Base-by-base conservation (phyloP, 1,140 invertebrate species). In the Atopsyche davidsoni region DNA sequence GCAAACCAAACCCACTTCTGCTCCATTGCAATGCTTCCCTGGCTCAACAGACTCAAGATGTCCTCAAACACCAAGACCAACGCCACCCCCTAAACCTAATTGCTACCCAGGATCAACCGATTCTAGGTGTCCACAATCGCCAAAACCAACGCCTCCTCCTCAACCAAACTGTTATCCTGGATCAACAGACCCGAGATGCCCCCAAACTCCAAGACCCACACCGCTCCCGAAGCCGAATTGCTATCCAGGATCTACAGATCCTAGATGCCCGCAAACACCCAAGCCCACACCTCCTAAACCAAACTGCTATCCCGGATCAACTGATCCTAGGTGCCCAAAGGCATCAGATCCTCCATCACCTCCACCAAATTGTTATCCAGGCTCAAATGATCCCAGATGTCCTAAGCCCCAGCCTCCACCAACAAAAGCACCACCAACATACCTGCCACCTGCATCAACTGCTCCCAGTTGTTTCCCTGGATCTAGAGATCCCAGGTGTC, bases 31-130 rank as follows among this genome's bases (percentile, higher is more conserved):
- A 34, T 71, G 70, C 53, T 73, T 60, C 51, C 70, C 64, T 4
- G 73, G 72, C 0, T 66, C 61, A 4, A 63, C 52, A 1, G 72
- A 77, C 57, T 70, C 69, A 11, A 25, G 57, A 46, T 60, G 57
- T 36, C 54, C 51, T 10, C 18, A 42, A 41, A 35, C 63, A 25
- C 35, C 66, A 6, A 66, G 69, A 4, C 70, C 71, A 7, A 67
- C 66, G 36, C 71, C 72, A n/a, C n/a, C n/a, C n/a, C n/a, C n/a
- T n/a, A n/a, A n/a, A n/a, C n/a, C n/a, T n/a, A n/a, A n/a, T 23
- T 79, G 77, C 55, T 79, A 75, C 48, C 77, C 77, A 4, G 79
- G 79, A 32, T 78, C 76, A 9, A 72, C 63, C 31, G 78, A 81
- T 67, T 77, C 78, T 4, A 76, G 75, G 43, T 81, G 78, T 51